Evolutionary conservation across 2,113 vertebrate species (phyloP).

Genomic region (Hippolais icterina): DNA sequence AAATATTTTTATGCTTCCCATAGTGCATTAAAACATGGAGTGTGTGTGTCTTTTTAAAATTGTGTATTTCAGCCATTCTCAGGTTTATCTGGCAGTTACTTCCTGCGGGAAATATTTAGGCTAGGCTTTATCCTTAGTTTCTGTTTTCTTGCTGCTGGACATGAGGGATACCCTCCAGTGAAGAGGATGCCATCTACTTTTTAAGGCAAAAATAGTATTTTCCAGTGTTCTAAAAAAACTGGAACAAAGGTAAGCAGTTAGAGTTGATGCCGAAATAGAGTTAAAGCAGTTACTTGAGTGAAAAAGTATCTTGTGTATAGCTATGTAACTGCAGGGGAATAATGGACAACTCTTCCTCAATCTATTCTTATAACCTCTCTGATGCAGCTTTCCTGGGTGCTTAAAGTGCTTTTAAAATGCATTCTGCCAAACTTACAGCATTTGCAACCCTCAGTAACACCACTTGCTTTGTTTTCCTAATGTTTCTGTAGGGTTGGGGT

Average conservation of each 20-base stretch:
- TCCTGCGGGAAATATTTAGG: not conserved
- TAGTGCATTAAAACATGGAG: not conserved
- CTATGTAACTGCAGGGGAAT: not conserved
- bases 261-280: not conserved
- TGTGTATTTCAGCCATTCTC: accelerated
- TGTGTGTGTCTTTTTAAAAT: not conserved
- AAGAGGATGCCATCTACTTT: not conserved
- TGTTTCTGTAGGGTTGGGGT: conserved; percentile 90
- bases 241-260: conserved; percentile 4
- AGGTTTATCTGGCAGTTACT: not conserved
- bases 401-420: conserved; percentile 33
- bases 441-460: conserved; percentile 31
- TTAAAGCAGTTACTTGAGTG: not conserved
- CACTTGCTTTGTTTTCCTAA: conserved; percentile 57
- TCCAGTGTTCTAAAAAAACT: not conserved
- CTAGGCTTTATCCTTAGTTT: not conserved
- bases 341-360: not conserved
- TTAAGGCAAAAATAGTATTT: not conserved
- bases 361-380: not conserved
- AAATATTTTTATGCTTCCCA: not conserved
- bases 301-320: not conserved
- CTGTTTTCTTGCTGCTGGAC: not conserved
- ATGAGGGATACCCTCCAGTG: not conserved
- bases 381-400: conserved; percentile 58
- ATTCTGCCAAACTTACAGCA: not conserved